These are phyloP conservation scores for Penaeus chinensis DNA, from an alignment of 1,140 invertebrate genomes.

Conservation along the genomic window DNA sequence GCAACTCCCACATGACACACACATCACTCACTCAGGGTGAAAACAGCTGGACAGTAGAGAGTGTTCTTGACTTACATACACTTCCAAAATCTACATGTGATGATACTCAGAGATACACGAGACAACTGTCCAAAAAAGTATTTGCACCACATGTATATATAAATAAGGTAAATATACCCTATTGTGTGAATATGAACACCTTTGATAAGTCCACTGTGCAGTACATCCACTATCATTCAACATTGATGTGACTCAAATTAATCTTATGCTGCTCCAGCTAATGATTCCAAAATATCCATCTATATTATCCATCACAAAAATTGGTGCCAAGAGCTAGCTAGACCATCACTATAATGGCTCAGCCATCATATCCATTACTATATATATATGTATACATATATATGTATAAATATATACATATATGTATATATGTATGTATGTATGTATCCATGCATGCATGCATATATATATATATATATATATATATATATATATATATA, in stretches of 20 bases:
- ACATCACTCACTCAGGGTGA: conserved; percentile 19
- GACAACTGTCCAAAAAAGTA: conserved; percentile 17
- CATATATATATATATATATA: too few relatives aligned
- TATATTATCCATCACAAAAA: conserved; percentile 24
- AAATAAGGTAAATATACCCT: conserved; percentile 35
- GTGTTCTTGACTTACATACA: conserved; percentile 32
- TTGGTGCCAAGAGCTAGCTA: conserved; percentile 15
- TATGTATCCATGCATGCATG: too few relatives aligned
- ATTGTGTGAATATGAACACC: conserved; percentile 36
- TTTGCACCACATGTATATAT: conserved; percentile 22
- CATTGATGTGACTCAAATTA: conserved; percentile 18
- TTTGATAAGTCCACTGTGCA: conserved; percentile 33
- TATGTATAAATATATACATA: too few relatives aligned
- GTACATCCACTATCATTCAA: conserved; percentile 32
- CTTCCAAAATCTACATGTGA: conserved; percentile 35
- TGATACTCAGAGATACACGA: conserved; percentile 17
- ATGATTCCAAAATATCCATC: not conserved
- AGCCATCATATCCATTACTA: too few relatives aligned
- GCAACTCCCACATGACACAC: not conserved
- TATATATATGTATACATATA: too few relatives aligned
- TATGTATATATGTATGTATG: too few relatives aligned
- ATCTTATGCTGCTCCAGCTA: conserved; percentile 10
- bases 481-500: too few relatives aligned
- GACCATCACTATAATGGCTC: not conserved
- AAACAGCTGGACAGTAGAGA: conserved; percentile 23